phyloP scores from a whole-genome alignment of 2,113 vertebrate genomes.

The Natator depressus region DNA sequence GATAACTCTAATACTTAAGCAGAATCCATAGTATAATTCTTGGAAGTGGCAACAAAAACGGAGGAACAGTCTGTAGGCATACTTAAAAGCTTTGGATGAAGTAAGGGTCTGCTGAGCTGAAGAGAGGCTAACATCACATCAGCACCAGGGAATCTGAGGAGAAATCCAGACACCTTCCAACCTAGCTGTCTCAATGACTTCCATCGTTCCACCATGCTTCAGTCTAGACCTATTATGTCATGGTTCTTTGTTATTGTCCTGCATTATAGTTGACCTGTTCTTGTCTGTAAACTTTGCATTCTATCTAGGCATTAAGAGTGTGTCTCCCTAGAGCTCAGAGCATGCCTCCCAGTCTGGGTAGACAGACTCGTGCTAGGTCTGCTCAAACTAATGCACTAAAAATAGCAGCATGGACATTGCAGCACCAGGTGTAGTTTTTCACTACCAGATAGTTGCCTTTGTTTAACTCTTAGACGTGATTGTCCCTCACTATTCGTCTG shows the following conservation, averaged over 20 bases:
- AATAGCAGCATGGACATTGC: background rate
- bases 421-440: background rate
- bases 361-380: background rate
- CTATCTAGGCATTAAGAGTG: background rate
- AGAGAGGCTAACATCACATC: background rate
- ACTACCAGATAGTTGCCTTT: background rate
- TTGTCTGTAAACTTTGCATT: background rate
- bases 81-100: conserved; percentile 14
- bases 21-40: conserved; percentile 5
- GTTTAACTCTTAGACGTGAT: background rate
- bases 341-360: background rate
- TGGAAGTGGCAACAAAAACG: conserved; percentile 17
- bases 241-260: background rate
- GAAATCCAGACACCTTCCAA: background rate
- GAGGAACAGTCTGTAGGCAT: conserved; percentile 19
- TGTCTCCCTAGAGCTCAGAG: background rate
- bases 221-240: background rate
- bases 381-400: background rate
- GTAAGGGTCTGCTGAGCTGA: conserved; percentile 13
- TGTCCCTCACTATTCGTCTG: background rate
- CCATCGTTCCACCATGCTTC: background rate
- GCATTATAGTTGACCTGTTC: background rate
- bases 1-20: conserved; percentile 7
- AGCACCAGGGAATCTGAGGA: background rate
- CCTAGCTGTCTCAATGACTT: background rate